A percentile compares a stretch with the other conserved stretches of the same genome.
phyloP scores from a whole-genome alignment of 2,113 vertebrate species.

The Hucho hucho region DNA sequence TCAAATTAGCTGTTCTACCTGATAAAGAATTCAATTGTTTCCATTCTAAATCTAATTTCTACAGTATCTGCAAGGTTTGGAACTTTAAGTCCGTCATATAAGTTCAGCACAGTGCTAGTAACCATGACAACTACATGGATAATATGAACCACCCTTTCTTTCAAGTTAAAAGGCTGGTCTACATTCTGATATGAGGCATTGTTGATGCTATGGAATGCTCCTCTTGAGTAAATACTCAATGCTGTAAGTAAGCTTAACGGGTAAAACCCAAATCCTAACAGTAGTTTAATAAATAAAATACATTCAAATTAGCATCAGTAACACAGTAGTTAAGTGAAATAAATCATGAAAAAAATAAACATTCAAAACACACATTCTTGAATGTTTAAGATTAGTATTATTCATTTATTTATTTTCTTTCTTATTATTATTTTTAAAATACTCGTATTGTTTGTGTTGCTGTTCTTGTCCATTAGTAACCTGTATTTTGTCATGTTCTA shows the following conservation, averaged over 20 bases:
- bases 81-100: no score
- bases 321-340: constrained; percentile 8
- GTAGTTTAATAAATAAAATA: constrained; percentile 1
- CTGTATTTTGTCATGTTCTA: no score
- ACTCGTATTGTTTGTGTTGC: no score
- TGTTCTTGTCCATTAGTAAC: no score
- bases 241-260: no score
- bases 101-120: not conserved
- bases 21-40: not conserved
- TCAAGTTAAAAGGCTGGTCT: constrained; percentile 5
- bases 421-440: no score
- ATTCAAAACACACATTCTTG: no score
- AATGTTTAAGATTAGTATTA: not conserved
- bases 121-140: constrained; percentile 11
- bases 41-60: not conserved
- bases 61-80: no score
- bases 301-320: constrained; percentile 17
- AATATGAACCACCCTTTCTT: not conserved
- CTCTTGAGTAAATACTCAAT: no score
- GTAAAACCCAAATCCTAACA: no score
- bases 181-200: constrained; percentile 2
- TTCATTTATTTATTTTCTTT: not conserved
- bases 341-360: not conserved
- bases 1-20: constrained; percentile 14
- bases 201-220: not conserved